These are phyloP conservation scores for Thaumatotibia leucotreta DNA, from an alignment of 1,140 invertebrate species.

Conservation along the genomic window DNA sequence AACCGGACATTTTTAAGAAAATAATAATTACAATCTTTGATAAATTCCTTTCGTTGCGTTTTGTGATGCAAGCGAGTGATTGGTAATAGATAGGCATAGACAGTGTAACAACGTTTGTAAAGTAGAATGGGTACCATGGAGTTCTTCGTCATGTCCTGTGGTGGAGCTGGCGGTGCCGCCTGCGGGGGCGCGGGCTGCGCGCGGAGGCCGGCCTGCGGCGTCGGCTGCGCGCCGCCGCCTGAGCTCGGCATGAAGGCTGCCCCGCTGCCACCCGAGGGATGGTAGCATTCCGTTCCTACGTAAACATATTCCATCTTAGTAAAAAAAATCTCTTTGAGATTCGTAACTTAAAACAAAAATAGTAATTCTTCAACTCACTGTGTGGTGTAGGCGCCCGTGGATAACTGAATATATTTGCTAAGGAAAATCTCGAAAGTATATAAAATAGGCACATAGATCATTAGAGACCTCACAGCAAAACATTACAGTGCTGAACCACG, in stretches of 20 bases:
- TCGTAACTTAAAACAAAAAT: neutral
- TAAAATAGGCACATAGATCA: constrained; percentile 17
- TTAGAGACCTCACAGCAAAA: neutral
- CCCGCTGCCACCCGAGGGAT: constrained; percentile 42
- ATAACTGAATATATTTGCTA: constrained; percentile 55
- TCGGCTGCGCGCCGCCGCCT: constrained; percentile 34
- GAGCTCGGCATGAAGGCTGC: constrained; percentile 46
- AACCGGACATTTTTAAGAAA: too few relatives aligned
- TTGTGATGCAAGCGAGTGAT: neutral
- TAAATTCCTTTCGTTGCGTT: neutral
- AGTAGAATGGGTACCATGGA: constrained; percentile 39
- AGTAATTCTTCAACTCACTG: constrained; percentile 45
- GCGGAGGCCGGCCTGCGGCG: constrained; percentile 38
- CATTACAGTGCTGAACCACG: neutral
- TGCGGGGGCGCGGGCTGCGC: constrained; percentile 52
- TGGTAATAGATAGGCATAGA: too few relatives aligned
- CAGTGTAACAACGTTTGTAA: neutral
- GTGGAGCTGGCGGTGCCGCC: constrained; percentile 56
- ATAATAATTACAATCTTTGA: too few relatives aligned
- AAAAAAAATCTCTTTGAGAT: neutral
- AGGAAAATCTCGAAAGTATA: constrained; percentile 37
- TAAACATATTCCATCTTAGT: neutral
- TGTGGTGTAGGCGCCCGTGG: constrained; percentile 70
- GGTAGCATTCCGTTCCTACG: constrained; percentile 62
- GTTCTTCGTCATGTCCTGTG: constrained; percentile 58